Conservation (phyloP, 2,888 invertebrate genomes). For the Spodoptera exigua region DNA sequence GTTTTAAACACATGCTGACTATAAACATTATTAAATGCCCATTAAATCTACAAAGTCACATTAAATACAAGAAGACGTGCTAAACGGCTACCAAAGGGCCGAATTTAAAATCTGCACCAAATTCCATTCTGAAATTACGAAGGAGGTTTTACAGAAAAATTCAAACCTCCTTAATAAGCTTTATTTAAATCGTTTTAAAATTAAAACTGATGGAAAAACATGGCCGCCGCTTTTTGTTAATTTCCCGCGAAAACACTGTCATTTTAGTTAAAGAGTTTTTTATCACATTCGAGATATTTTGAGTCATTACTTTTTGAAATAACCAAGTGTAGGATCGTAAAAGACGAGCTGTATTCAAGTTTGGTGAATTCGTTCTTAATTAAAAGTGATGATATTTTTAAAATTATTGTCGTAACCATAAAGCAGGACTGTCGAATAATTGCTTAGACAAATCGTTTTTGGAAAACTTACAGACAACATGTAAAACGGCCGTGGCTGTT, state of each 20-base stretch:
- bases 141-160: conserved; percentile 64
- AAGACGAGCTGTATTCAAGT: conserved; percentile 2
- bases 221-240: conserved; percentile 54
- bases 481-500: no score
- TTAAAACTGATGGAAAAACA: conserved; percentile 39
- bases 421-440: no score
- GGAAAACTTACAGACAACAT: no score
- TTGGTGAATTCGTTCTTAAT: no score
- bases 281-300: conserved; percentile 16
- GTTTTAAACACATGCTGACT: no score
- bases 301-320: conserved; percentile 27
- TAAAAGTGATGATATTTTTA: no score
- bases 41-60: conserved; percentile 43
- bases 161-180: conserved; percentile 70
- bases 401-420: no score
- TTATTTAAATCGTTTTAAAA: conserved; percentile 63
- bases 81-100: conserved; percentile 43
- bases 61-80: conserved; percentile 49
- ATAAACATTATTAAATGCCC: conserved; percentile 17
- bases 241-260: conserved; percentile 52
- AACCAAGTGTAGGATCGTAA: conserved; percentile 9
- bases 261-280: conserved; percentile 19
- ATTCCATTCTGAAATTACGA: conserved; percentile 61
- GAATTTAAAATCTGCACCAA: conserved; percentile 54
- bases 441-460: no score